Evolutionary conservation across 2,888 invertebrate genomes (phyloP), one percentile per base, ranked within the genome.

Genomic region (Odontocolon sp.): DNA sequence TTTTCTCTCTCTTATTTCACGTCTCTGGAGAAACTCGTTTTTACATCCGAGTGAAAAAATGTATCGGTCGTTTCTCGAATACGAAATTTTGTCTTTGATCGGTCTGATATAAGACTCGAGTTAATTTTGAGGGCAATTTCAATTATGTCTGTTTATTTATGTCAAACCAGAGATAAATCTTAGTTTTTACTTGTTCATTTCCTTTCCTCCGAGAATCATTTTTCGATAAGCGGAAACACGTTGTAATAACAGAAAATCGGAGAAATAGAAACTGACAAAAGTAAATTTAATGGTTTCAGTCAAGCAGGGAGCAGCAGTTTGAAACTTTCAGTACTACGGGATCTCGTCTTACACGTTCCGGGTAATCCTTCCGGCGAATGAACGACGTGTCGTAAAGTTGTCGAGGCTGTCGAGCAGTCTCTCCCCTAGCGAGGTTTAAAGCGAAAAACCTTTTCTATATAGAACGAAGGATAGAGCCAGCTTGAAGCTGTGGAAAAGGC

Each of bases 301-400:
- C 52, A 8, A 18, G 14, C 16, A 3, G 14, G 52, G 11, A 26
- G 8, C 42, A 3, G 28, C 14, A 9, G 40, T 18, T 64, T 11
- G 42, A 61, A 76, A 66, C 50, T 71, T 63, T 14, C 42, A 45
- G 11, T 42, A 31, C n/a, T 40, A 56, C 45, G 59, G 59, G 38
- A 66, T 69, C 75, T 71, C 77, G 71, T 69, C 59, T 76, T 72
- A 77, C 73, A 71, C 71, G 54, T 57, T 63, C 16, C 61, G 67
- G 50, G 72, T 80, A 80, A 80, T 80, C 78, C 78, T 75, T 80
- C 80, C 77, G 77, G 69, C 68, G 78, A 64, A 47, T 75, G 77
- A 80, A 80, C 71, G 78, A 72, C 69, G 71, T 36, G 66, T 66
- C 77, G 69, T 78, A 78, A 78, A 80, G 74, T 77, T 71, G 45